Evolutionary conservation across 1,140 invertebrate species (phyloP).

Genomic region (Propsilocerus akamusi): DNA sequence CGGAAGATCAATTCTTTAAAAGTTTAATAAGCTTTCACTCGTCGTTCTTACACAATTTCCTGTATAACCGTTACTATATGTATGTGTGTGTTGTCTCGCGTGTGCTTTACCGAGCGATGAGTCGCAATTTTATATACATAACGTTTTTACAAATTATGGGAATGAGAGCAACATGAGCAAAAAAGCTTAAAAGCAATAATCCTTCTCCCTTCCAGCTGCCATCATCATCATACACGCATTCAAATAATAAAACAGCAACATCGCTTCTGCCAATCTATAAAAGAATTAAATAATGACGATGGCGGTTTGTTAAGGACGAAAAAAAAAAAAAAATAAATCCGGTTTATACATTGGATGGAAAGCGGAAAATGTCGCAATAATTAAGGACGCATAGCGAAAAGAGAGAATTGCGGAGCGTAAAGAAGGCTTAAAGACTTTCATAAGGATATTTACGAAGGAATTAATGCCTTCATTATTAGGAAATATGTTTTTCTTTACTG

Average conservation of each 20-base stretch:
- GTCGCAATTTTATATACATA: too few relatives aligned
- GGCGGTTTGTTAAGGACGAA: too few relatives aligned
- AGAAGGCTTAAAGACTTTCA: conserved; percentile 1
- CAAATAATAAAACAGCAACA: background rate
- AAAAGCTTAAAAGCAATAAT: too few relatives aligned
- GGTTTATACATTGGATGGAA: background rate
- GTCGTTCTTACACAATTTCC: background rate
- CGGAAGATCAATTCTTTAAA: background rate
- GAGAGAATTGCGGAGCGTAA: background rate
- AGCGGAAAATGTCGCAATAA: background rate
- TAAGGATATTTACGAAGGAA: background rate
- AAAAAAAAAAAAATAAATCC: background rate
- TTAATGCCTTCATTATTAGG: conserved; percentile 1
- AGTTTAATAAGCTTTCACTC: background rate
- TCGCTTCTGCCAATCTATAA: background rate
- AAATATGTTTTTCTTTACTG: background rate
- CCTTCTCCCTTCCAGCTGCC: too few relatives aligned
- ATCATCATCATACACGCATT: background rate
- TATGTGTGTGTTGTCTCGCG: too few relatives aligned
- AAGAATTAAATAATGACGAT: too few relatives aligned
- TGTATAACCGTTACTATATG: too few relatives aligned
- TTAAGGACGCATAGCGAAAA: background rate
- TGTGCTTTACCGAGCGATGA: too few relatives aligned
- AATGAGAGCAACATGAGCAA: too few relatives aligned
- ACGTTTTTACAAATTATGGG: too few relatives aligned